A percentile compares a stretch with the other conserved stretches of the same genome.
These are phyloP conservation scores for Contarinia nasturtii DNA, from an alignment of 1,140 invertebrate genomes.

Conservation along the genomic window DNA sequence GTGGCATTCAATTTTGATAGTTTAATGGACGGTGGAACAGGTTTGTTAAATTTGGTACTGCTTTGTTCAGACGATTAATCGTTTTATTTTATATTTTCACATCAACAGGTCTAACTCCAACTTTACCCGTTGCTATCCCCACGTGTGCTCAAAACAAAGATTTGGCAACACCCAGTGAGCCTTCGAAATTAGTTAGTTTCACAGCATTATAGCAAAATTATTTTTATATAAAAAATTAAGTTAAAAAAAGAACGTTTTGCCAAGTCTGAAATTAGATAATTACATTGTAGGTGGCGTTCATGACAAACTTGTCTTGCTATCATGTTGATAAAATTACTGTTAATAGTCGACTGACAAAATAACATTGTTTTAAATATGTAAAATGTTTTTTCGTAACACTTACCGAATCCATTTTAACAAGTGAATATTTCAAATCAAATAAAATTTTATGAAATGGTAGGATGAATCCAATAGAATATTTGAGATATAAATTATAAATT, in stretches of 20 bases:
- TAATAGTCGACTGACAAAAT: neutral
- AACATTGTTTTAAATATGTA: neutral
- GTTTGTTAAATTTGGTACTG: slow-evolving; percentile 63
- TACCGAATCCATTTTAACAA: too few relatives aligned
- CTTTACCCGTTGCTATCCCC: too few relatives aligned
- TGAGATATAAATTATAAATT: too few relatives aligned
- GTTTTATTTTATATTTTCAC: slow-evolving; percentile 41
- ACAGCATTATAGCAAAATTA: neutral
- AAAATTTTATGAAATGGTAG: too few relatives aligned
- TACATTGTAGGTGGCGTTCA: neutral
- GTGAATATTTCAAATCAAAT: too few relatives aligned
- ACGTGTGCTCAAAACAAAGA: too few relatives aligned
- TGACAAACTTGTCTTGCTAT: neutral
- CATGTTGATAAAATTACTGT: neutral
- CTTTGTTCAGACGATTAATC: slow-evolving; percentile 46
- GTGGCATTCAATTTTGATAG: slow-evolving; percentile 81
- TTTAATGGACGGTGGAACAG: slow-evolving; percentile 81
- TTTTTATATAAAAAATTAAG: neutral
- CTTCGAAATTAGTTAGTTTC: slow-evolving; percentile 48
- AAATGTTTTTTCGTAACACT: too few relatives aligned
- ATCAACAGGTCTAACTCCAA: slow-evolving; percentile 41
- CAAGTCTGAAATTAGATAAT: neutral
- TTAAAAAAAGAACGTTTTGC: neutral
- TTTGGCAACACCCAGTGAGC: slow-evolving; percentile 43
- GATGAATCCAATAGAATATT: too few relatives aligned